A percentile compares a stretch with the other conserved stretches of the same genome.
These are phyloP conservation scores for Drosophila funebris DNA, from an alignment of 1,140 invertebrate genomes.

Conservation along the genomic window DNA sequence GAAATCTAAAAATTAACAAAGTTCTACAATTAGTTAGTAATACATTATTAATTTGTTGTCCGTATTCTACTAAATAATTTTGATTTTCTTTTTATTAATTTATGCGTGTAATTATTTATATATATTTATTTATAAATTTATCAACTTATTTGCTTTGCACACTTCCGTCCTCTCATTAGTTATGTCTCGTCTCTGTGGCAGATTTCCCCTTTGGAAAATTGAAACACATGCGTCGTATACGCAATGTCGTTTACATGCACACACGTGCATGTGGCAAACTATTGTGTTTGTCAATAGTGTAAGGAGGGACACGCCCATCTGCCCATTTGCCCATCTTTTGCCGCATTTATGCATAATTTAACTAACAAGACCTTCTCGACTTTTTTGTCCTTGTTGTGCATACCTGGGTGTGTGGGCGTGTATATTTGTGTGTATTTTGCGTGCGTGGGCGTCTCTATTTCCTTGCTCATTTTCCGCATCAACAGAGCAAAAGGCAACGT, in stretches of 20 bases:
- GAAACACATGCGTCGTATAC: conserved; percentile 25
- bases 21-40: too few species aligned
- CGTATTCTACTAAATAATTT: too few species aligned
- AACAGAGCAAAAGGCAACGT: conserved; percentile 71
- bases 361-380: conserved; percentile 73
- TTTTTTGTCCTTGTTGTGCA: conserved; percentile 55
- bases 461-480: conserved; percentile 77
- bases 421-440: conserved; percentile 27
- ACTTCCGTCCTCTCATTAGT: conserved; percentile 2
- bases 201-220: not conserved
- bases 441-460: conserved; percentile 51
- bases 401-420: not conserved
- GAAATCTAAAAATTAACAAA: too few species aligned
- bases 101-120: too few species aligned
- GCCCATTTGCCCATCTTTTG: not conserved
- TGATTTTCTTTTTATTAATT: too few species aligned
- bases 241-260: conserved; percentile 20
- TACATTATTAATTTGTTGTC: too few species aligned
- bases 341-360: conserved; percentile 77
- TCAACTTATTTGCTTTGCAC: not conserved
- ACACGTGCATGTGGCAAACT: conserved; percentile 25
- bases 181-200: not conserved
- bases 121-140: not conserved
- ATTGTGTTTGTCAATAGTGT: conserved; percentile 2
- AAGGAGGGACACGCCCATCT: not conserved